phyloP scores from a whole-genome alignment of 2,797 vertebrate species.

The Pelobates cultripes region DNA sequence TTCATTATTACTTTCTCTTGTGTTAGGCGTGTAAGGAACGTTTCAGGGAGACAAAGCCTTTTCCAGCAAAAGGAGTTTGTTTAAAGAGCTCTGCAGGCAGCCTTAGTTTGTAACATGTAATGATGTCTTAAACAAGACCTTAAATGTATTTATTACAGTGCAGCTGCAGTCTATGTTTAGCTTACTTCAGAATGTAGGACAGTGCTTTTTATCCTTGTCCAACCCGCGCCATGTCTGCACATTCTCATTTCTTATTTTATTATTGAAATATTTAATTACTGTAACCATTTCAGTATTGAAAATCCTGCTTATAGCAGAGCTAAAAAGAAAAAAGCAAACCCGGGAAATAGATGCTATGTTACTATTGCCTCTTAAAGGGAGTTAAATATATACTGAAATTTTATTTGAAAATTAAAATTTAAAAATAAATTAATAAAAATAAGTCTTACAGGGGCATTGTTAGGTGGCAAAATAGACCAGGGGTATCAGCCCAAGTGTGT shows the following conservation, averaged over 20 bases:
- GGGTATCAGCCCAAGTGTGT: too few relatives aligned
- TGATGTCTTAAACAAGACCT: conserved; percentile 1
- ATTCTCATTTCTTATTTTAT: not conserved
- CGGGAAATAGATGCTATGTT: too few relatives aligned
- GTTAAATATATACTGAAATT: too few relatives aligned
- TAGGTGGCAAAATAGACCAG: too few relatives aligned
- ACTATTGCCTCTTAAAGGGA: too few relatives aligned
- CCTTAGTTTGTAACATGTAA: not conserved
- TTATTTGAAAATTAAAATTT: too few relatives aligned
- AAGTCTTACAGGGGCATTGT: too few relatives aligned
- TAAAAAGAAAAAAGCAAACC: too few relatives aligned
- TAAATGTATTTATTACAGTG: conserved; percentile 19
- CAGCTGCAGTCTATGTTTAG: not conserved
- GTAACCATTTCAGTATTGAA: not conserved
- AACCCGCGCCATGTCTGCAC: not conserved
- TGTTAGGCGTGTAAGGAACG: conserved; percentile 21
- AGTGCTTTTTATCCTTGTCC: not conserved
- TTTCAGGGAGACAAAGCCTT: conserved; percentile 14
- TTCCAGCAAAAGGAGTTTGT: conserved; percentile 28
- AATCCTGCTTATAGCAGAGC: too few relatives aligned
- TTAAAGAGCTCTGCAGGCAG: conserved; percentile 14
- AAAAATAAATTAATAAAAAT: too few relatives aligned
- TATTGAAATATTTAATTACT: not conserved
- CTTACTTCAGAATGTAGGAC: not conserved
- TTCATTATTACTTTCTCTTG: conserved; percentile 34